A percentile compares a stretch with the other conserved stretches of the same genome.
These are phyloP conservation scores for Amphimedon queenslandica DNA, from an alignment of 37 sponge, comb jelly and placozoan genomes.

Conservation along the genomic window DNA sequence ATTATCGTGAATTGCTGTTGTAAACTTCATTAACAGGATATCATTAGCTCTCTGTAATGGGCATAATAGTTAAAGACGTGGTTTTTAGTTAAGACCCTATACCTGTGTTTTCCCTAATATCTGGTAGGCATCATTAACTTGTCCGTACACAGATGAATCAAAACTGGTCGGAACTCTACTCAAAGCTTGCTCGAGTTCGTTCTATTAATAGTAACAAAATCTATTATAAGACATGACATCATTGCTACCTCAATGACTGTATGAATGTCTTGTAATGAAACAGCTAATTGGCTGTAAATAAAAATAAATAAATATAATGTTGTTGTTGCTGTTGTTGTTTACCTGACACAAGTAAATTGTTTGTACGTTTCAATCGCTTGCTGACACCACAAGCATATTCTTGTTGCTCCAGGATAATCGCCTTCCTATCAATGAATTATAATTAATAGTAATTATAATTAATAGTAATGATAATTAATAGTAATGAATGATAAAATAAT, in stretches of 20 bases:
- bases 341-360: constrained; percentile 83
- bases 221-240: not conserved
- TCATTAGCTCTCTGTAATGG: constrained; percentile 70
- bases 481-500: not conserved
- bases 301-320: not conserved
- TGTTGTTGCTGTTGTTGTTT: not conserved
- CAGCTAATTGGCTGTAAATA: constrained; percentile 49
- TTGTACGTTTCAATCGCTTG: constrained; percentile 77
- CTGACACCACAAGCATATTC: constrained; percentile 83
- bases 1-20: constrained; percentile 53
- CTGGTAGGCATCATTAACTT: constrained; percentile 64
- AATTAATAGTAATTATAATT: not conserved
- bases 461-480: not conserved
- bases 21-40: constrained; percentile 62
- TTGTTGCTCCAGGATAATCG: constrained; percentile 77
- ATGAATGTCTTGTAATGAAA: constrained; percentile 69
- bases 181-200: constrained; percentile 57
- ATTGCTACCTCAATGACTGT: constrained; percentile 55
- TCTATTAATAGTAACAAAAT: constrained; percentile 6
- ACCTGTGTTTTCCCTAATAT: constrained; percentile 78
- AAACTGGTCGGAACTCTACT: constrained; percentile 26
- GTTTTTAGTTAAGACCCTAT: not conserved
- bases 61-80: not conserved
- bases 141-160: constrained; percentile 33
- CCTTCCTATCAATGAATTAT: constrained; percentile 41